Evolutionary conservation across 2,113 vertebrate genomes (phyloP).

Genomic region (Leptobrachium ailaonicum): DNA sequence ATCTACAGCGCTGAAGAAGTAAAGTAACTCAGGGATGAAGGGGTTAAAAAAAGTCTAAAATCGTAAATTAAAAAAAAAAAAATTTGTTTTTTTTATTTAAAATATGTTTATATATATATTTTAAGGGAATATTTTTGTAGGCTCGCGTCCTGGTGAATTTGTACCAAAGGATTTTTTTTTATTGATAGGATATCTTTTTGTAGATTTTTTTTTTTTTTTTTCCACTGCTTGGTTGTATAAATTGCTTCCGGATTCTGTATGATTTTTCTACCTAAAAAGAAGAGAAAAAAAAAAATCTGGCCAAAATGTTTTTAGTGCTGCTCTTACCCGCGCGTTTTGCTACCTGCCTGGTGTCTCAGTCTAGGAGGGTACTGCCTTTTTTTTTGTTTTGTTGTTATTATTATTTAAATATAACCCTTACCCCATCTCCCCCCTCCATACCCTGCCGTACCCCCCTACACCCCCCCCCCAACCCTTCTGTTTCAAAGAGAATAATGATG

Average conservation of each 20-base stretch:
- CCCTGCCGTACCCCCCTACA: background rate
- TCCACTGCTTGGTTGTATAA: slow-evolving; percentile 49
- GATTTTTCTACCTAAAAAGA: background rate
- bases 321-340: slow-evolving; percentile 10
- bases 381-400: background rate
- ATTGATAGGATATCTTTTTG: slow-evolving; percentile 54
- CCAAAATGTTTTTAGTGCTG: slow-evolving; percentile 20
- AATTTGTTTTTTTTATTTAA: slow-evolving; percentile 60
- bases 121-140: slow-evolving; percentile 62
- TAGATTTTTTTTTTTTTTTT: slow-evolving; percentile 42
- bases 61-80: slow-evolving; percentile 40
- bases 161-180: slow-evolving; percentile 54
- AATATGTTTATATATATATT: slow-evolving; percentile 57
- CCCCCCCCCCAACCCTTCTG: background rate
- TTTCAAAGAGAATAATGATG: slow-evolving; percentile 22
- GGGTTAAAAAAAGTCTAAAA: background rate
- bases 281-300: slow-evolving; percentile 4
- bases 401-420: slow-evolving; percentile 4
- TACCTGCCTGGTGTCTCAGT: slow-evolving; percentile 5
- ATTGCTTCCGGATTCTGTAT: slow-evolving; percentile 45
- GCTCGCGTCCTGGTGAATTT: slow-evolving; percentile 48
- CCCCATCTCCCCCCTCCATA: background rate
- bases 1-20: slow-evolving; percentile 16
- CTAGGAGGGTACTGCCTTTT: background rate
- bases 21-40: slow-evolving; percentile 1